Percentiles rank a stretch among this genome's conserved stretches.
phyloP scores from a whole-genome alignment of 2,888 invertebrate species.

The Plagodis dolabraria region DNA sequence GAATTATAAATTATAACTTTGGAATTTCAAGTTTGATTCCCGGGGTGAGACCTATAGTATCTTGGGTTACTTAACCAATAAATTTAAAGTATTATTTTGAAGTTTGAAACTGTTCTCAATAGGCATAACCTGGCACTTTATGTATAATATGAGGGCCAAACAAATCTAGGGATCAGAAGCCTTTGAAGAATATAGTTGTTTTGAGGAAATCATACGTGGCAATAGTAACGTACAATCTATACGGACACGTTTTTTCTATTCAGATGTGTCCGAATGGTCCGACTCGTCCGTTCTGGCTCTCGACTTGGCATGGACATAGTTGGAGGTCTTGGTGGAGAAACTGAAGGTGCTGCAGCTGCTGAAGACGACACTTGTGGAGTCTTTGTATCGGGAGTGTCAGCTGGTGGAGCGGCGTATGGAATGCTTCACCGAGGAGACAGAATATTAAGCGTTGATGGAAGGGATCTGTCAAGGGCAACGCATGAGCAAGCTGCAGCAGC shows the following conservation, averaged over 20 bases:
- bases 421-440: slow-evolving; percentile 88
- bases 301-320: slow-evolving; percentile 82
- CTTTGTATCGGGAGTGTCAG: slow-evolving; percentile 77
- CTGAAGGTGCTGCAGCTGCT: slow-evolving; percentile 56
- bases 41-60: too few species aligned
- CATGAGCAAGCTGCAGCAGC: slow-evolving; percentile 92
- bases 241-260: slow-evolving; percentile 3
- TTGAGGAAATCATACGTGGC: too few species aligned
- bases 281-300: slow-evolving; percentile 77
- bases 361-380: slow-evolving; percentile 79
- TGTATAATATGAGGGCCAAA: too few species aligned
- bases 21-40: too few species aligned
- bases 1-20: too few species aligned
- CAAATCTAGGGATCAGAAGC: too few species aligned
- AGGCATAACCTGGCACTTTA: too few species aligned
- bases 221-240: too few species aligned
- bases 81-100: too few species aligned
- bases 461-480: slow-evolving; percentile 89
- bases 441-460: slow-evolving; percentile 90
- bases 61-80: too few species aligned
- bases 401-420: slow-evolving; percentile 75
- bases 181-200: too few species aligned
- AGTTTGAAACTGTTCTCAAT: too few species aligned
- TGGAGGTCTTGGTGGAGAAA: slow-evolving; percentile 76
- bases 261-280: slow-evolving; percentile 80